Base-by-base conservation (phyloP, 2,797 vertebrate genomes). In the Phoxinus dragarum region DNA sequence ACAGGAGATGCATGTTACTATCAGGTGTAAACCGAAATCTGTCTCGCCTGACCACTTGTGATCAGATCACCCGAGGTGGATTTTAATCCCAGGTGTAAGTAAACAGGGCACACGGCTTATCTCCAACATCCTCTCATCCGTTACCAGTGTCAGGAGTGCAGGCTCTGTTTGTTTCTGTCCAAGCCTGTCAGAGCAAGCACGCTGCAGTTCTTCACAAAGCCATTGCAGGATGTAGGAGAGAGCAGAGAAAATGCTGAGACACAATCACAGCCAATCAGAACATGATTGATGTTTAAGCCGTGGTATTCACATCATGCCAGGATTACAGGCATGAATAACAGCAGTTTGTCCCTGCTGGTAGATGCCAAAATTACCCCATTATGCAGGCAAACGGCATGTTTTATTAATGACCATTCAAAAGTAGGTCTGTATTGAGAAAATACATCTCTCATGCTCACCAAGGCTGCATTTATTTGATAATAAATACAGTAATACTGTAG, bases 61-160 rank as follows among this genome's bases (percentile, higher is more conserved):
- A 74, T 69, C 23, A n/a, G 42, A 83, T 72, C 52, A 23, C 42
- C 12, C 11, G 16, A 47, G 27, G n/a, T 31, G 0, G 31, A 31
- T 82, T 68, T 61, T 73, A 61, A 47, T 59, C 69, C 38, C 68
- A 44, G 52, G 69, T 31, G 17, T 56, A 42, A 73, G 17, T 56
- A 42, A 73, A 73, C 52, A 59, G 23, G 21, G 19, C 1, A 6
- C 27, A 2, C 7, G 40, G n/a, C 11, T 82, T 82, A 61, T 82
- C 54, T 61, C 10, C 31, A 73, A 23, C 40, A 54, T 34, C 88
- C 88, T 34, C 83, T 90, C 23, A 89, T 91, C 59, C 88, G 88
- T 42, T 91, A 89, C 87, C 89, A 88, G 87, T 91, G 90, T 72
- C 78, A 86, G 0, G 85, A 88, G 34, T 89, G 84, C 47, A 56